Evolutionary conservation across 2,113 vertebrate genomes (phyloP).

Genomic region (Ophthalmotilapia sp.): DNA sequence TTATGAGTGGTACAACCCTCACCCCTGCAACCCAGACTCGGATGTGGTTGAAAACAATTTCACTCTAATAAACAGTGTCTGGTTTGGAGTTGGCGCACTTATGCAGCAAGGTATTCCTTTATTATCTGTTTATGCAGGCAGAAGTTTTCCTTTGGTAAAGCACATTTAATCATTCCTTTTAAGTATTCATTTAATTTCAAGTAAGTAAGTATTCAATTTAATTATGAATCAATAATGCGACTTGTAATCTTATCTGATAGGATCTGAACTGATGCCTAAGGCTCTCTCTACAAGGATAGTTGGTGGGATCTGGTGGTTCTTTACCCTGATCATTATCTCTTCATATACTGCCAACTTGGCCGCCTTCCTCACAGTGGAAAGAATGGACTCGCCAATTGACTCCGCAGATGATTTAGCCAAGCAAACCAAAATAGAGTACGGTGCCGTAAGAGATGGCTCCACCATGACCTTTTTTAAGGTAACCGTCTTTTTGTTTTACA

Average conservation of each 20-base stretch:
- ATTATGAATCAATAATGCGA: not conserved
- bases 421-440: constrained; percentile 97
- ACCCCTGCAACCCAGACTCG: constrained; percentile 97
- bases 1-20: constrained; percentile 98
- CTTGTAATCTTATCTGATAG: constrained; percentile 69
- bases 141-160: not conserved
- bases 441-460: constrained; percentile 92
- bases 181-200: not conserved
- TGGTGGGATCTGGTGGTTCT: constrained; percentile 99
- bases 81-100: constrained; percentile 99
- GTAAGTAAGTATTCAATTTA: not conserved
- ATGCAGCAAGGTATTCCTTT: constrained; percentile 93
- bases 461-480: constrained; percentile 99
- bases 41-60: constrained; percentile 99
- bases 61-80: constrained; percentile 97
- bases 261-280: constrained; percentile 98
- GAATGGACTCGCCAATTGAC: constrained; percentile 97
- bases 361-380: constrained; percentile 95
- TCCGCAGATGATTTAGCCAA: constrained; percentile 96
- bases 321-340: constrained; percentile 96
- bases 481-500: not conserved
- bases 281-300: constrained; percentile 98
- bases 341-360: constrained; percentile 98
- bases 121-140: not conserved
- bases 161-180: not conserved